Evolutionary conservation across 1,140 invertebrate genomes (phyloP).

Genomic region (Dryas iulia): DNA sequence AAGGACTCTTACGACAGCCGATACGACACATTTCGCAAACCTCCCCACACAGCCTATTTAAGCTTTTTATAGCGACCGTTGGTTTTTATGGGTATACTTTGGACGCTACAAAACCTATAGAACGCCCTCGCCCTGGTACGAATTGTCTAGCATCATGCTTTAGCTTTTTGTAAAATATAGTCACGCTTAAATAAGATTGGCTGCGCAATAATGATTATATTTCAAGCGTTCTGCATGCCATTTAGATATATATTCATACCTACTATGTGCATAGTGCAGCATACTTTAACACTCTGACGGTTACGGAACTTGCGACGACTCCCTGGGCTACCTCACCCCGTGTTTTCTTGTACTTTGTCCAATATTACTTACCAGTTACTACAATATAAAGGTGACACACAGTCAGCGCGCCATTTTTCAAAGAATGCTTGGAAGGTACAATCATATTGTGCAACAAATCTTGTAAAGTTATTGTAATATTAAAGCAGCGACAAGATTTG

Average conservation of each 20-base stretch:
- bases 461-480: constrained; percentile 80
- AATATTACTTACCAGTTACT: constrained; percentile 38
- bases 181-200: constrained; percentile 80
- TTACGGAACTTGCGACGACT: constrained; percentile 57
- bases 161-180: constrained; percentile 80
- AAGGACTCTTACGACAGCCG: constrained; percentile 62
- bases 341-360: constrained; percentile 32
- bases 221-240: constrained; percentile 84
- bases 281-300: constrained; percentile 72
- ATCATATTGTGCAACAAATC: constrained; percentile 81
- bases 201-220: constrained; percentile 81
- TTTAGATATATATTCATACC: constrained; percentile 80
- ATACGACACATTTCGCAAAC: constrained; percentile 64
- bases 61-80: constrained; percentile 76
- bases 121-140: constrained; percentile 77
- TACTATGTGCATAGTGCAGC: constrained; percentile 77
- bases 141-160: constrained; percentile 80
- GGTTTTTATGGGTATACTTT: constrained; percentile 78
- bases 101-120: constrained; percentile 76
- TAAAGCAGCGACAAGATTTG: constrained; percentile 75
- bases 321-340: constrained; percentile 31
- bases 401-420: constrained; percentile 61
- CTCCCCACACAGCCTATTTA: constrained; percentile 72
- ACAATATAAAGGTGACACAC: constrained; percentile 80
- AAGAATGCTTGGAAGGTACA: constrained; percentile 79